Evolutionary conservation across 2,888 invertebrate genomes (phyloP), one percentile per base, ranked within the genome.

Genomic region (Cantharis flavilabris): DNA sequence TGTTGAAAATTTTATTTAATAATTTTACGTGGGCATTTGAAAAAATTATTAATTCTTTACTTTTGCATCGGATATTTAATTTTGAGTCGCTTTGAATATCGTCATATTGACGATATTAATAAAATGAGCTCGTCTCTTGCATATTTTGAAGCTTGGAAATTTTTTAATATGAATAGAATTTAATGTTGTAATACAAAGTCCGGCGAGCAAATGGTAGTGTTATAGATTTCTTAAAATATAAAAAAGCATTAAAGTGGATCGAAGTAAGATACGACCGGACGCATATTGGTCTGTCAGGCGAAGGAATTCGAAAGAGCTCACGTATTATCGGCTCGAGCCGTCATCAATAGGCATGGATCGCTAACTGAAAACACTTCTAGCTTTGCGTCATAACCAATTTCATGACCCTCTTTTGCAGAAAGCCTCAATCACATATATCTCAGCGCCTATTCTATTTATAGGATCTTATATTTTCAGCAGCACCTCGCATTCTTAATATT

Each of bases 361-460:
- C 84, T 84, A 84, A 84, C 84, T 84, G 85, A 85, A 85, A 85
- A 85, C 83, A 83, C 84, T 84, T 83, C 82, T 82, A 82, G 80
- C 83, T 84, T 83, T 83, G 82, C 82, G 82, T 84, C 83, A 85
- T 84, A 85, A 84, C 84, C 84, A 85, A 85, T 85, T 84, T 84
- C 83, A 82, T 82, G 81, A 81, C 82, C 83, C 84, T 83, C 83
- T 83, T 83, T 81, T 80, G 76, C 75, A 81, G 82, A 83, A 83
- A 83, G 84, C 84, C 83, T 83, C 85, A 84, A 83, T 85, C 84
- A 84, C 84, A 84, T 85, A 86, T 85, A 86, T 86, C 84, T 83
- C 83, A 81, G 83, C 83, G 84, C 83, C 83, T 85, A 84, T 85
- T 84, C 85, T 85, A 85, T 86, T 86, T 86, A 86, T 85, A 84